phyloP scores from a whole-genome alignment of 2,113 vertebrate species.

The Onychostoma macrolepis region DNA sequence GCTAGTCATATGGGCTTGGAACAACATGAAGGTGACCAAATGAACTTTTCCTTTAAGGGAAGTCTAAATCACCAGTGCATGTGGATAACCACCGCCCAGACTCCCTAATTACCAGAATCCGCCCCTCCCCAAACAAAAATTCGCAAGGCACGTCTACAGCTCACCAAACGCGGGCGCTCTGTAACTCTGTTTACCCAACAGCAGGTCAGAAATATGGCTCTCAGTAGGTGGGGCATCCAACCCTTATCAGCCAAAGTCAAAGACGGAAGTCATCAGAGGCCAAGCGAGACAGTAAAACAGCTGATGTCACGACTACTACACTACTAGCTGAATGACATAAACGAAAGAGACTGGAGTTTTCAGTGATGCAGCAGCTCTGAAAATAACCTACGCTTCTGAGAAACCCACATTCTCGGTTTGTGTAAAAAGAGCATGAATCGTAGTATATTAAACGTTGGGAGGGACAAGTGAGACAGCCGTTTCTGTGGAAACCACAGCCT shows the following conservation, averaged over 20 bases:
- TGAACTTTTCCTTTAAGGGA: neutral
- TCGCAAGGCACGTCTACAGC: neutral
- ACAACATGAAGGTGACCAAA: neutral
- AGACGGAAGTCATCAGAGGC: constrained; percentile 52
- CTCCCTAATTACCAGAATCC: neutral
- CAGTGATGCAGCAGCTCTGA: constrained; percentile 4
- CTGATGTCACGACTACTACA: constrained; percentile 16
- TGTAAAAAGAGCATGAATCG: neutral
- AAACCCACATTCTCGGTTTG: constrained; percentile 54
- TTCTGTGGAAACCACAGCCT: constrained; percentile 53
- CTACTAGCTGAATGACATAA: neutral
- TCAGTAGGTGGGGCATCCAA: constrained; percentile 15
- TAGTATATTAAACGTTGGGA: neutral
- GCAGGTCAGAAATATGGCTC: constrained; percentile 22
- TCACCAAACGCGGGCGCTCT: neutral
- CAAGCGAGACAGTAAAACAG: constrained; percentile 1
- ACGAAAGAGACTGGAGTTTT: neutral
- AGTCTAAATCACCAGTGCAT: neutral
- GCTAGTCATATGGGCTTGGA: neutral
- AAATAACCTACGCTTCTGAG: constrained; percentile 26
- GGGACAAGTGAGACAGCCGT: constrained; percentile 40
- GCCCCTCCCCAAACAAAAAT: constrained; percentile 13
- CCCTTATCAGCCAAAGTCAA: constrained; percentile 57
- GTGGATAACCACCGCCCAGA: constrained; percentile 4
- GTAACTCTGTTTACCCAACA: constrained; percentile 6